Evolutionary conservation across 1,140 invertebrate genomes (phyloP), one percentile per base, ranked within the genome.

Genomic region (Mylabris phalerata): DNA sequence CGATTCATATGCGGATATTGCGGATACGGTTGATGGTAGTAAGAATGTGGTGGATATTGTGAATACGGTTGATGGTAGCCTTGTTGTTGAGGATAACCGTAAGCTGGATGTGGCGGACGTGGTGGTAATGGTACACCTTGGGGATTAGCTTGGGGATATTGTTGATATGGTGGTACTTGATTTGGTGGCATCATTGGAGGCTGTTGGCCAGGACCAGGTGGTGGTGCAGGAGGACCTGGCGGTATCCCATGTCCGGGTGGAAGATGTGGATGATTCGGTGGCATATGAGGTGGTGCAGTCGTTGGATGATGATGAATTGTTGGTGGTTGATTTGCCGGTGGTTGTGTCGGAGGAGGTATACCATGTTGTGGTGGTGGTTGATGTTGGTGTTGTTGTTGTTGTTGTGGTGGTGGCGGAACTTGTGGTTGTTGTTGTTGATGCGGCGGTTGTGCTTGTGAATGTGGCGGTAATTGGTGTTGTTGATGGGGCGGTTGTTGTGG

Each of bases 11-110:
- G 72, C 42, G 79, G 77, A 48, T 78, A 72, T 52, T 83, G 54
- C 1, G 78, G 73, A 62, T 85, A 84, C 0, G 77, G 78, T 50
- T 82, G 79, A 67, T 80, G 77, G 69, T 85, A 85, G 59, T 85
- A 85, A 0, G 82, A 75, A 71, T 79, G 77, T 2, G 78, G 77
- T 24, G 78, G 67, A 62, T 77, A 78, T 60, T 81, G 80, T 3
- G 78, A 2, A 79, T 44, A 11, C 32, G 63, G 80, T 25, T 81
- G 80, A 67, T 82, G 81, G 27, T 81, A 80, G 0, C 79, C 77
- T 57, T 81, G 80, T 56, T 84, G 82, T 32, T 82, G 83, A 4
- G 81, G 81, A 62, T 84, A 83, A 3, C 75, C 75, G 60, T 84
- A 84, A 4, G 80, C 79, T 1, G 80, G 80, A 71, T 82, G 80